These are phyloP conservation scores for Oriolus oriolus DNA, from an alignment of 2,113 vertebrate genomes.

Conservation along the genomic window DNA sequence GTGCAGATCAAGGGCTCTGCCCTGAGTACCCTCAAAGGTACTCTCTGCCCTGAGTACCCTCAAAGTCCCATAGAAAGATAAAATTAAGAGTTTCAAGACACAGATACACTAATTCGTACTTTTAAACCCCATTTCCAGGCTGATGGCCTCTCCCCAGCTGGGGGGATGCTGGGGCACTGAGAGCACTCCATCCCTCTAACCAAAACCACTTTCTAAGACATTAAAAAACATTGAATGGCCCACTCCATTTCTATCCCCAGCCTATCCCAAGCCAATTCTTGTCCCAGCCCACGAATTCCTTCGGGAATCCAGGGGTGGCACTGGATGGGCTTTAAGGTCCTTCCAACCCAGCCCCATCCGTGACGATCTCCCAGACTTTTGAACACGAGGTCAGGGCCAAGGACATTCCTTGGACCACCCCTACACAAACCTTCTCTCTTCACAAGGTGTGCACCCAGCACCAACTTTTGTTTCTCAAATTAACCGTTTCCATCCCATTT, in stretches of 20 bases:
- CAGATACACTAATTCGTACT: not conserved
- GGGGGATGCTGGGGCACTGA: not conserved
- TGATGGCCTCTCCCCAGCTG: not conserved
- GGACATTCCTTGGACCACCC: fast-evolving
- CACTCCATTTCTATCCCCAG: not conserved
- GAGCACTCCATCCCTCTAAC: not conserved
- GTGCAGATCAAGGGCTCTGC: not conserved
- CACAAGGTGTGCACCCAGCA: not conserved
- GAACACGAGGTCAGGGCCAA: not conserved
- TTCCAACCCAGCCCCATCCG: not conserved
- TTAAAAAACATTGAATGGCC: not conserved
- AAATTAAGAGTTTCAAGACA: not conserved
- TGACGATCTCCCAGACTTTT: not conserved
- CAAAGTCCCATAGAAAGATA: not conserved
- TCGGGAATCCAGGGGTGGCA: not conserved
- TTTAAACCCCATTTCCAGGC: not conserved
- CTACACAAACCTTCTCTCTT: not conserved
- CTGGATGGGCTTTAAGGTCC: not conserved
- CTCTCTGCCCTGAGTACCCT: not conserved
- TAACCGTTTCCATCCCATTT: not conserved
- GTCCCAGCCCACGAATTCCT: not conserved
- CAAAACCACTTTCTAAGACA: not conserved
- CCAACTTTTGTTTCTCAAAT: not conserved
- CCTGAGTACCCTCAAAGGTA: not conserved
- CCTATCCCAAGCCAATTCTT: not conserved